Base-by-base conservation (phyloP, 2,113 vertebrate genomes). In the Gallinago undulata region DNA sequence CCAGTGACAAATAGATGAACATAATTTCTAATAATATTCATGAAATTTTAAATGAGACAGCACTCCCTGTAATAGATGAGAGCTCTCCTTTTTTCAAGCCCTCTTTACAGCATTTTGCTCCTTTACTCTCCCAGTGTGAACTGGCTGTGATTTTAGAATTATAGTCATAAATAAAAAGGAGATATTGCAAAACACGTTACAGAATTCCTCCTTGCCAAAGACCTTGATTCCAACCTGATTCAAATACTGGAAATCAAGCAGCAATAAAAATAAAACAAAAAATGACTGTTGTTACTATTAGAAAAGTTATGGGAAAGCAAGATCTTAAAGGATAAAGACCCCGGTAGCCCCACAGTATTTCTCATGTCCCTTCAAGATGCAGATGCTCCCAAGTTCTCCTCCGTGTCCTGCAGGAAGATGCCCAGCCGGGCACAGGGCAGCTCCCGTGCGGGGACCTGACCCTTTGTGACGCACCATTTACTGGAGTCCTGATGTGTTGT, bases 261-360 rank as follows among this genome's bases (percentile, higher is more conserved):
- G 98, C 97, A 97, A 95, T 92, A 87, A 96, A 96, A 97, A 97
- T 13, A 12, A 48, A 48, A 48, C 11, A 48, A 48, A 48, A 48
- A 48, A 37, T 70, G 5, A 7, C 35, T 62, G 21, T 62, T 72
- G 41, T 59, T 89, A 27, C 41, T 47, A 19, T 50, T 74, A 69
- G 56, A 31, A 82, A 63, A 7, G 45, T 53, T 68, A 56, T 12
- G 17, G 30, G 35, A 92, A 93, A 70, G 27, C 2, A 30, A 48
- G 72, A 21, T 57, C 45, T 57, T 81, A 31, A 67, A 56, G 53
- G 47, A 48, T 35, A 56, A 41, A 56, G 63, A 15, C 16, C 19
- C 22, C 14, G 11, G 2, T 7, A 64, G 50, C 39, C 14, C 45
- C 0, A 1, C 24, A 16, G 27, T 19, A 30, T 60, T 78, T 3